Evolutionary conservation across 2,113 vertebrate genomes (phyloP).

Genomic region (Pongo pygmaeus): DNA sequence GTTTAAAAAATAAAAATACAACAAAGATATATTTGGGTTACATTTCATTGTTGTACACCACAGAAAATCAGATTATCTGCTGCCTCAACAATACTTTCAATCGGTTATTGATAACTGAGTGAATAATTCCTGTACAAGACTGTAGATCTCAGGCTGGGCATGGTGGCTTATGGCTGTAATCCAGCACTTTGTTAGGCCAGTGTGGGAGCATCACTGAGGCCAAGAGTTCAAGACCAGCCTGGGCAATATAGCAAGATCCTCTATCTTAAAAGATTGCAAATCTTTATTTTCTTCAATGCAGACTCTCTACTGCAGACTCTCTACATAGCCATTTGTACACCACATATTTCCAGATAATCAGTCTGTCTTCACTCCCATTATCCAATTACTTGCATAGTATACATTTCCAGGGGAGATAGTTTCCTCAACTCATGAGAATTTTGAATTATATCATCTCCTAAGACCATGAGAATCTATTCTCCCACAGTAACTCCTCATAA

Average conservation of each 20-base stretch:
- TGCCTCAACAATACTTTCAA: not conserved
- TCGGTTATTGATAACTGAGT: not conserved
- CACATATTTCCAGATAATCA: not conserved
- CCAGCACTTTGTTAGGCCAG: no score
- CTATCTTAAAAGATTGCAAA: not conserved
- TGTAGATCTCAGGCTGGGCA: not conserved
- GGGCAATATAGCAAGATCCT: no score
- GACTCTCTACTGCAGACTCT: not conserved
- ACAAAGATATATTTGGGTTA: not conserved
- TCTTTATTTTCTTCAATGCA: not conserved
- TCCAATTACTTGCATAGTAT: not conserved
- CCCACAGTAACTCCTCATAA: not conserved
- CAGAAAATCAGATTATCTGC: not conserved
- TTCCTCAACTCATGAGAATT: not conserved
- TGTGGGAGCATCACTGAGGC: no score
- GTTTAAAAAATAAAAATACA: not conserved
- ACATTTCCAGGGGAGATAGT: not conserved
- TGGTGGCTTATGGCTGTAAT: no score
- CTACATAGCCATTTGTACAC: not conserved
- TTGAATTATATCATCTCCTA: not conserved
- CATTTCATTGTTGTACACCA: not conserved
- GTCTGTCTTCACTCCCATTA: not conserved
- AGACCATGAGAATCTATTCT: not conserved
- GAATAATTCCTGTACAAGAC: not conserved
- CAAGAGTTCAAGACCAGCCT: no score